These are phyloP conservation scores for Pangasius mekongensis DNA, from an alignment of 2,797 vertebrate genomes.

Conservation along the genomic window DNA sequence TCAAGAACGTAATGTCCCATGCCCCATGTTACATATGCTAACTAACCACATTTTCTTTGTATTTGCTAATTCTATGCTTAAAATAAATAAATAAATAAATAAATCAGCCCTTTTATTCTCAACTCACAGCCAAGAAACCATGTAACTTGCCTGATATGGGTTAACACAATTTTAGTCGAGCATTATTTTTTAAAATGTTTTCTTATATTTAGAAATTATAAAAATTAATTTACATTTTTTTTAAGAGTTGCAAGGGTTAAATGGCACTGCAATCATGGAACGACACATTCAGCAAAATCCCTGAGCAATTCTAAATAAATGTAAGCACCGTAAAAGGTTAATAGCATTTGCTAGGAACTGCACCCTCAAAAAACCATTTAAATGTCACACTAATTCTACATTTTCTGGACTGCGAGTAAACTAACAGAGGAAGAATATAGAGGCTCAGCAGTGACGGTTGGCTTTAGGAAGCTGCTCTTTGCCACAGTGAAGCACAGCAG, in stretches of 20 bases:
- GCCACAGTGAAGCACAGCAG: conserved; percentile 61
- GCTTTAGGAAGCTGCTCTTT: conserved; percentile 65
- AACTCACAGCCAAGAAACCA: neutral
- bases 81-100: neutral
- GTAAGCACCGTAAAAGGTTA: neutral
- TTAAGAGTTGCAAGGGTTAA: neutral
- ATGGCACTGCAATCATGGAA: neutral
- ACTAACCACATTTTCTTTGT: neutral
- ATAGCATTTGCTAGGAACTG: no score
- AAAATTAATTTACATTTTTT: neutral
- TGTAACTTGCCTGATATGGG: no score
- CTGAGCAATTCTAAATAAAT: neutral
- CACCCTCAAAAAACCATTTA: neutral
- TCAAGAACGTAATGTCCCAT: neutral
- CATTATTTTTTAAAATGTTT: no score
- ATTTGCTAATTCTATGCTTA: neutral
- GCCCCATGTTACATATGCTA: no score
- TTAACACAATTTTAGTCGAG: neutral
- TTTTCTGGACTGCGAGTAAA: neutral
- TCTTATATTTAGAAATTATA: neutral
- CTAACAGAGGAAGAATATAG: neutral
- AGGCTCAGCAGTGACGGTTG: neutral
- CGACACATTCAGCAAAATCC: neutral
- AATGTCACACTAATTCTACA: neutral
- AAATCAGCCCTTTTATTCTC: neutral